A percentile compares a stretch with the other conserved stretches of the same genome.
These are phyloP conservation scores for Choreutis nemorana DNA, from an alignment of 2,888 invertebrate genomes.

Conservation along the genomic window DNA sequence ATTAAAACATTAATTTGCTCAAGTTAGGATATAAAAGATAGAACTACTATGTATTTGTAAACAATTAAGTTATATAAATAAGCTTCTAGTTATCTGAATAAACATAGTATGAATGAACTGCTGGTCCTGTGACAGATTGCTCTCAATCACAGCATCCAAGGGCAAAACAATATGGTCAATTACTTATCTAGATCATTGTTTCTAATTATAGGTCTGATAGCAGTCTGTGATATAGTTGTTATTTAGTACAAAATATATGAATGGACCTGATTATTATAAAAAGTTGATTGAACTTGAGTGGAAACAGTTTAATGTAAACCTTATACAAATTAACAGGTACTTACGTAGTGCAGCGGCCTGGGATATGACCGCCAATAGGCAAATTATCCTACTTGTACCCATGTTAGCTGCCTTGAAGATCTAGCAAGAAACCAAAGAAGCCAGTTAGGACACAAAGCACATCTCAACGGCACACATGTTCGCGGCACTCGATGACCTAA, in stretches of 20 bases:
- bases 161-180: slow-evolving; percentile 31
- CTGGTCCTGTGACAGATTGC: slow-evolving; percentile 6
- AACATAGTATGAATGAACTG: background rate
- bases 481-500: slow-evolving; percentile 60
- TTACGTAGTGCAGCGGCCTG: slow-evolving; percentile 49
- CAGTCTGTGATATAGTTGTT: slow-evolving; percentile 11
- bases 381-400: slow-evolving; percentile 44
- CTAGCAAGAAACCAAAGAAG: slow-evolving; percentile 54
- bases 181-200: slow-evolving; percentile 18
- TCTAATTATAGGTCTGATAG: slow-evolving; percentile 9
- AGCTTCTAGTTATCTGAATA: no score
- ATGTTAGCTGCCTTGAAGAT: slow-evolving; percentile 42
- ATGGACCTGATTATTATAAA: slow-evolving; percentile 8
- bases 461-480: slow-evolving; percentile 58
- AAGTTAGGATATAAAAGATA: no score
- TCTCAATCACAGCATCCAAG: slow-evolving; percentile 22
- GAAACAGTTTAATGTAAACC: slow-evolving; percentile 11
- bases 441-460: slow-evolving; percentile 40
- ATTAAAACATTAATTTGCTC: no score
- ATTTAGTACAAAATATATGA: slow-evolving; percentile 7
- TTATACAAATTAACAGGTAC: slow-evolving; percentile 22
- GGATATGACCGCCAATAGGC: slow-evolving; percentile 40
- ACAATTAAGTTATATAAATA: no score
- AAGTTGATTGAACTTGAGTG: slow-evolving; percentile 25
- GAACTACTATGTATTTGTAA: no score